A percentile compares a stretch with the other conserved stretches of the same genome.
phyloP scores from a whole-genome alignment of 1,140 invertebrate species.

The Pachypsylla venusta region DNA sequence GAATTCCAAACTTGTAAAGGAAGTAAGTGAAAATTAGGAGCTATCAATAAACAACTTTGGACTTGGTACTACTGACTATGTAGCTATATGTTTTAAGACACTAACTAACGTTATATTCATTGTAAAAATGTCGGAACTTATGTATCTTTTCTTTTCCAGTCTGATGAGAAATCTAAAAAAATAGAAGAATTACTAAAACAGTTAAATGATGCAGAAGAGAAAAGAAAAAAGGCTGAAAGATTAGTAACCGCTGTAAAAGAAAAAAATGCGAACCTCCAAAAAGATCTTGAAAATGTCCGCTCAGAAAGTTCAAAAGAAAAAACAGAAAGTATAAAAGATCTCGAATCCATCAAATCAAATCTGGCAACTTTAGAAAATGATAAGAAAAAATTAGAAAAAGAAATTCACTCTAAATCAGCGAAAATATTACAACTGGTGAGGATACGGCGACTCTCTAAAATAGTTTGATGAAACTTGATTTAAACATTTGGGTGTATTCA shows the following conservation, averaged over 20 bases:
- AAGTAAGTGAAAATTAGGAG: constrained; percentile 11
- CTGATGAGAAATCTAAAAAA: constrained; percentile 20
- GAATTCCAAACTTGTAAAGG: constrained; percentile 17
- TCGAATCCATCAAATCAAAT: neutral
- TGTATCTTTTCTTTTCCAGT: constrained; percentile 15
- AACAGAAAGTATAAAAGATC: neutral
- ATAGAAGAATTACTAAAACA: constrained; percentile 20
- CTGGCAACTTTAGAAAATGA: neutral
- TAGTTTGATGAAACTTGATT: too few relatives aligned
- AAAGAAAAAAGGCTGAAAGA: constrained; percentile 41
- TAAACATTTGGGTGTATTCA: too few relatives aligned
- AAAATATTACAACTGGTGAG: constrained; percentile 43
- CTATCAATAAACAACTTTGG: neutral
- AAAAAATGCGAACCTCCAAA: constrained; percentile 41
- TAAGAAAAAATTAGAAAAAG: constrained; percentile 29
- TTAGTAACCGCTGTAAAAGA: constrained; percentile 39
- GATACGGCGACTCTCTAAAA: too few relatives aligned
- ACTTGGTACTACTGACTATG: too few relatives aligned
- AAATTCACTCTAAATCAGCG: constrained; percentile 40
- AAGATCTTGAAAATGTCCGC: constrained; percentile 28
- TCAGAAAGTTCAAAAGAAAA: neutral
- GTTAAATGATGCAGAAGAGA: constrained; percentile 42
- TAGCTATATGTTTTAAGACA: too few relatives aligned
- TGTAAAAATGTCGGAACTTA: too few relatives aligned
- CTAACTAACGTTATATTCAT: too few relatives aligned